These are phyloP conservation scores for Leptobrachium ailaonicum DNA, from an alignment of 2,113 vertebrate genomes.

Conservation along the genomic window DNA sequence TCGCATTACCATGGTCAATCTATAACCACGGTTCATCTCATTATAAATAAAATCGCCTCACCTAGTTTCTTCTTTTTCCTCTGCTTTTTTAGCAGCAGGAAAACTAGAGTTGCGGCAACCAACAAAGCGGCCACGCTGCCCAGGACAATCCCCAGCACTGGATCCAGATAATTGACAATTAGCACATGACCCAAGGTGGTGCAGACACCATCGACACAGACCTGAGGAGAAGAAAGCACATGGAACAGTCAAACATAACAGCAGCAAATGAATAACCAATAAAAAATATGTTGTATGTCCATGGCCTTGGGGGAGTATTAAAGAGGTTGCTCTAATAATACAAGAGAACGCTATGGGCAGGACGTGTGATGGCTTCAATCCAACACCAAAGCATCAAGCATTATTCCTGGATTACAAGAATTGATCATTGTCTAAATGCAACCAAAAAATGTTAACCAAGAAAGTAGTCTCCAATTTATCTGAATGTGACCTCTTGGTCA, in stretches of 20 bases:
- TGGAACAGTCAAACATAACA: not conserved
- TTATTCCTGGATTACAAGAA: no score
- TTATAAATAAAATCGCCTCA: not conserved
- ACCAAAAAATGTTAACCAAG: no score
- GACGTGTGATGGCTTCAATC: no score
- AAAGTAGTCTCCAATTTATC: no score
- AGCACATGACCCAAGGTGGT: conserved; percentile 74
- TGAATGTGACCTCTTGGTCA: no score
- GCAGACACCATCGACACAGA: conserved; percentile 75
- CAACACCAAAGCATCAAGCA: no score
- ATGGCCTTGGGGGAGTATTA: no score
- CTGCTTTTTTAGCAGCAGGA: conserved; percentile 70
- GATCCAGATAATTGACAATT: conserved; percentile 61
- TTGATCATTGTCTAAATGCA: no score
- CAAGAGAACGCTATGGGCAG: no score
- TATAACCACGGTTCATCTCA: not conserved
- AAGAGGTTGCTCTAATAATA: no score
- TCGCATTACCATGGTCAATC: no score
- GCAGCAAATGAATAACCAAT: not conserved
- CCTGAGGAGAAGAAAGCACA: conserved; percentile 40
- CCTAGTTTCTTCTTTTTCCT: conserved; percentile 64
- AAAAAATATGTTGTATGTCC: no score
- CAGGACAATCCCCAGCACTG: conserved; percentile 75
- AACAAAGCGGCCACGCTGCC: conserved; percentile 73
- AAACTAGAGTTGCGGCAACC: conserved; percentile 64